phyloP scores from a whole-genome alignment of 2,797 vertebrate species.

The Silurus lanzhouensis region DNA sequence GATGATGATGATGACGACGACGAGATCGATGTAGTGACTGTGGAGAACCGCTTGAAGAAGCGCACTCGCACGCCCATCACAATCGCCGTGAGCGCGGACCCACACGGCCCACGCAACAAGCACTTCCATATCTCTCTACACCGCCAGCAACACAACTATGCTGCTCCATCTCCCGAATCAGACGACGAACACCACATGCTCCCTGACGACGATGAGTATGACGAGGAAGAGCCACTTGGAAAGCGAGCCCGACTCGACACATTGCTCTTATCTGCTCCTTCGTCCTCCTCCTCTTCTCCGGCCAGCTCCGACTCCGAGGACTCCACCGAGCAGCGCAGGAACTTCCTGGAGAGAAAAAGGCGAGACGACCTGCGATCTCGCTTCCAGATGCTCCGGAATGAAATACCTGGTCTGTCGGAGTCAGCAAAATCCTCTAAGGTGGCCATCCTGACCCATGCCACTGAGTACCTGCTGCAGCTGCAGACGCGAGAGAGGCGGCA shows the following conservation, averaged over 20 bases:
- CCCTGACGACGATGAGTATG: background rate
- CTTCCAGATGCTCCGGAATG: constrained; percentile 86
- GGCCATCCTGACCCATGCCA: constrained; percentile 90
- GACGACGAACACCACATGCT: constrained; percentile 55
- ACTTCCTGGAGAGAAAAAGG: constrained; percentile 91
- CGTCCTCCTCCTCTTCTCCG: constrained; percentile 63
- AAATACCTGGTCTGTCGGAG: constrained; percentile 85
- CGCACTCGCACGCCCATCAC: constrained; percentile 82
- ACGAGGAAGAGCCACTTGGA: constrained; percentile 29
- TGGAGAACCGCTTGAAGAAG: constrained; percentile 88
- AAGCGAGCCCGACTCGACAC: constrained; percentile 62
- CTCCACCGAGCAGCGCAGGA: constrained; percentile 83
- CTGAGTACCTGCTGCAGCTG: constrained; percentile 85
- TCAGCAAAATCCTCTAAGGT: constrained; percentile 92
- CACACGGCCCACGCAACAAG: constrained; percentile 85
- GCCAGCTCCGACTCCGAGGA: constrained; percentile 80
- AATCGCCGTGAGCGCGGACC: constrained; percentile 87
- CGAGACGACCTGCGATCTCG: constrained; percentile 91
- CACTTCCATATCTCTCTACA: constrained; percentile 93
- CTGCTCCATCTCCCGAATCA: constrained; percentile 85
- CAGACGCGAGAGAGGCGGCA: constrained; percentile 80
- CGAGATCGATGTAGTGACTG: constrained; percentile 93
- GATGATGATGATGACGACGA: constrained; percentile 83
- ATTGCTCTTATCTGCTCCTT: constrained; percentile 8
- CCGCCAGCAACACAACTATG: constrained; percentile 96